Base-by-base conservation (phyloP, 2,113 vertebrate genomes). In the Coryphaenoides rupestris region DNA sequence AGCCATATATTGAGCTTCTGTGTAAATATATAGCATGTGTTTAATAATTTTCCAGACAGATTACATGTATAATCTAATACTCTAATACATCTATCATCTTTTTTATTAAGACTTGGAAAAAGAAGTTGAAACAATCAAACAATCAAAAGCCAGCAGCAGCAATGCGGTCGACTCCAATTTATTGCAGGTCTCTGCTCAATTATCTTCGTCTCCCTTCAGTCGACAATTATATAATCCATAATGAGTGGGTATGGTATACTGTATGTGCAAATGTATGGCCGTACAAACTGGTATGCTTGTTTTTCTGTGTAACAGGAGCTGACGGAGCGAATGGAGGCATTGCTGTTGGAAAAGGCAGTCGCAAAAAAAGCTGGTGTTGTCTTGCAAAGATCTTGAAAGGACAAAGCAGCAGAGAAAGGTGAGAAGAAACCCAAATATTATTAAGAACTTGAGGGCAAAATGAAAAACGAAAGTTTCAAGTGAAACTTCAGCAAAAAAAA, bases 281-380 rank as follows among this genome's bases (percentile, higher is more conserved):
- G 10, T 40, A 9, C 33, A 40, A 7, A 40, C 33, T 40, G 33
- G 13, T 12, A 40, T 40, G 10, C 12, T n/a, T 66, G n/a, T 24
- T 55, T n/a, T 26, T 64, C 5, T 79, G 46, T 71, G 53, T 78
- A 22, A 71, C 78, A 99, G 97, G 95, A 92, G 75, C 88, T 99
- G 69, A 95, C 93, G 24, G 93, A 95, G 63, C 91, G 92, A 63
- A 88, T 98, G 84, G 93, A 96, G 76, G 72, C 75, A 55, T 76
- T 98, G 55, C 90, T 98, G 67, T 75, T 96, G 83, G 96, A 98
- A 84, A 99, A 98, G 85, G 97, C 97, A 62, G 85, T 87, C 69
- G 71, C 93, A 98, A n/a, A 94, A 98, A 83, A 93, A 87, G 45
- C 90, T 93, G 60, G 3, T 90, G 24, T 68, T 87, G 65, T 86